These are phyloP conservation scores for Poecile atricapillus DNA, from an alignment of 2,113 vertebrate species.

Conservation along the genomic window DNA sequence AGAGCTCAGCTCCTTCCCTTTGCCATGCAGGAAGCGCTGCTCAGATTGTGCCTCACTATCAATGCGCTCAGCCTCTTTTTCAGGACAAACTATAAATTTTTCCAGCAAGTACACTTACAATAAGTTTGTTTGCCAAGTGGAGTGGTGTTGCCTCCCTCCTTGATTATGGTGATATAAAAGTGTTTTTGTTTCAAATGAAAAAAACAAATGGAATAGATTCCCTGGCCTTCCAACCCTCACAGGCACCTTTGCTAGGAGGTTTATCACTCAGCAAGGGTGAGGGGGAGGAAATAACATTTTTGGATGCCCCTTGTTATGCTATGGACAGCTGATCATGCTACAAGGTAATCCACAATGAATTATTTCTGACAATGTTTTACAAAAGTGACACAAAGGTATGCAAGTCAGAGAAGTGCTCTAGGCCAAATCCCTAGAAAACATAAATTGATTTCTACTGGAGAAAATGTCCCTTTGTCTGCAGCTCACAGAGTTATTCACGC, in stretches of 20 bases:
- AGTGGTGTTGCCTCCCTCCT: neutral
- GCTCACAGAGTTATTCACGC: neutral
- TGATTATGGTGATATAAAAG: neutral
- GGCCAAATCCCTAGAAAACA: constrained; percentile 38
- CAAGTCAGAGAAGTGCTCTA: neutral
- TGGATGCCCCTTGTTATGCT: neutral
- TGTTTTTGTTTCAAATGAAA: neutral
- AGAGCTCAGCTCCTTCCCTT: neutral
- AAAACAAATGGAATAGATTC: neutral
- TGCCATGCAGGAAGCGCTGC: neutral
- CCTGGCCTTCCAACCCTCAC: neutral
- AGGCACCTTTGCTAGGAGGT: neutral
- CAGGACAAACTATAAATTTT: neutral
- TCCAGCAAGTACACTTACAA: neutral
- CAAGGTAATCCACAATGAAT: neutral
- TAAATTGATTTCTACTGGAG: neutral
- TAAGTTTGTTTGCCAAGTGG: constrained; percentile 13
- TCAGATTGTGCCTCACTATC: neutral
- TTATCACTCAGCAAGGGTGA: neutral
- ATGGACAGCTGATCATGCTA: neutral
- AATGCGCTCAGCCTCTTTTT: neutral
- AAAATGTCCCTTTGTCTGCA: neutral
- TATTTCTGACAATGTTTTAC: constrained; percentile 35
- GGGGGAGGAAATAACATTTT: neutral
- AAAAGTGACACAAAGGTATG: constrained; percentile 4